These are phyloP conservation scores for Zelleria hepariella DNA, from an alignment of 2,888 invertebrate species.

Conservation along the genomic window DNA sequence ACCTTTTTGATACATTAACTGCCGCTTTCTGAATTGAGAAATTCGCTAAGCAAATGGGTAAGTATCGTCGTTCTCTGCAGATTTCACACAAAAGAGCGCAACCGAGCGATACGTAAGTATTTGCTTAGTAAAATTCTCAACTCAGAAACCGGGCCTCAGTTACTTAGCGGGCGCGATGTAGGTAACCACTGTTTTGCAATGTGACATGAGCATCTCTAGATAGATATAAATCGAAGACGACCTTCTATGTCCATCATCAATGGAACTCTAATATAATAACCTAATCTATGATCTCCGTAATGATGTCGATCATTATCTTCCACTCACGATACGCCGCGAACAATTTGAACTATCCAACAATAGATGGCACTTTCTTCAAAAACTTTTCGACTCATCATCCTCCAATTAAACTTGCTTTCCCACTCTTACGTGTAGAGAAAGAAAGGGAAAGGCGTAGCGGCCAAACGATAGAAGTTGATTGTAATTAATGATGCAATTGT, in stretches of 20 bases:
- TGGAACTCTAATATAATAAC: conserved; percentile 22
- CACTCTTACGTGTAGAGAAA: conserved; percentile 13
- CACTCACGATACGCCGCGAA: conserved; percentile 45
- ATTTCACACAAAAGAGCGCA: no score
- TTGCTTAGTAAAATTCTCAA: no score
- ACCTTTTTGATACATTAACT: no score
- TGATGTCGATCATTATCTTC: conserved; percentile 53
- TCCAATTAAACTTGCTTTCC: conserved; percentile 52
- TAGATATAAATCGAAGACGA: no score
- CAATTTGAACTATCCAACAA: conserved; percentile 68
- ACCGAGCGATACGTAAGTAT: no score
- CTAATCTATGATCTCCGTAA: conserved; percentile 41
- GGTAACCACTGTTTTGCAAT: no score
- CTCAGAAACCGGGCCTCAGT: no score
- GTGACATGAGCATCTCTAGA: no score
- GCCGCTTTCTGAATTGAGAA: no score
- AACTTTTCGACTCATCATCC: conserved; percentile 61
- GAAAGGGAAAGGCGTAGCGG: conserved; percentile 34
- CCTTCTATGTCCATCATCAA: conserved; percentile 32
- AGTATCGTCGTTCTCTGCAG: no score
- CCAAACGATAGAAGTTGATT: conserved; percentile 54
- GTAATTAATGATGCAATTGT: conserved; percentile 69
- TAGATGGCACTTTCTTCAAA: conserved; percentile 62
- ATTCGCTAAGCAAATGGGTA: no score
- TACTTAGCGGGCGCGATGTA: no score